phyloP scores from a whole-genome alignment of 2,888 invertebrate genomes.

The Notodonta ziczac region DNA sequence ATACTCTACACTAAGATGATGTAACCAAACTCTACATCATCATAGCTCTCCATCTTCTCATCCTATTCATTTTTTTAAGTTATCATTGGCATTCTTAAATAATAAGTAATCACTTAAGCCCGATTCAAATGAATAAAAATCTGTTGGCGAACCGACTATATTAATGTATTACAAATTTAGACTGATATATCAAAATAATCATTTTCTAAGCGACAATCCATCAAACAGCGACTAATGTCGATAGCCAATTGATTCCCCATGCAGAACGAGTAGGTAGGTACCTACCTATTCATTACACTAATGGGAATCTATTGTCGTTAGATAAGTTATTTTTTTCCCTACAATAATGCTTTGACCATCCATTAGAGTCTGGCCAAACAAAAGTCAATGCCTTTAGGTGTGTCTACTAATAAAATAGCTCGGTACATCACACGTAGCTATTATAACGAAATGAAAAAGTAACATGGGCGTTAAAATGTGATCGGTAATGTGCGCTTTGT shows the following conservation, averaged over 20 bases:
- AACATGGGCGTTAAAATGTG: slow-evolving; percentile 21
- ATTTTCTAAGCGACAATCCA: slow-evolving; percentile 40
- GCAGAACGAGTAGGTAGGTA: slow-evolving; percentile 44
- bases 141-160: neutral
- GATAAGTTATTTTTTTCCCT: slow-evolving; percentile 43
- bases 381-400: slow-evolving; percentile 55
- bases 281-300: slow-evolving; percentile 61
- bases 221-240: slow-evolving; percentile 53
- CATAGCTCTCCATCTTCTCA: too few relatives aligned
- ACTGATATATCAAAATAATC: slow-evolving; percentile 22
- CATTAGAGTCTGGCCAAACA: slow-evolving; percentile 61
- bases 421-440: slow-evolving; percentile 21
- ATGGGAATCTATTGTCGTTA: slow-evolving; percentile 60
- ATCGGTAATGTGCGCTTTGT: slow-evolving; percentile 12
- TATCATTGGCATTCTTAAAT: too few relatives aligned
- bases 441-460: slow-evolving; percentile 22
- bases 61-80: too few relatives aligned
- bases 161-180: neutral
- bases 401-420: slow-evolving; percentile 48
- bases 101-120: neutral
- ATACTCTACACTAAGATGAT: too few relatives aligned
- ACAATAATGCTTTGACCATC: slow-evolving; percentile 44
- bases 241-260: slow-evolving; percentile 55
- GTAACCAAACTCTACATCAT: too few relatives aligned
- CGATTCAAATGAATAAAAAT: neutral